Evolutionary conservation across 2,888 invertebrate genomes (phyloP).

Genomic region (Caenorhabditis sinica): DNA sequence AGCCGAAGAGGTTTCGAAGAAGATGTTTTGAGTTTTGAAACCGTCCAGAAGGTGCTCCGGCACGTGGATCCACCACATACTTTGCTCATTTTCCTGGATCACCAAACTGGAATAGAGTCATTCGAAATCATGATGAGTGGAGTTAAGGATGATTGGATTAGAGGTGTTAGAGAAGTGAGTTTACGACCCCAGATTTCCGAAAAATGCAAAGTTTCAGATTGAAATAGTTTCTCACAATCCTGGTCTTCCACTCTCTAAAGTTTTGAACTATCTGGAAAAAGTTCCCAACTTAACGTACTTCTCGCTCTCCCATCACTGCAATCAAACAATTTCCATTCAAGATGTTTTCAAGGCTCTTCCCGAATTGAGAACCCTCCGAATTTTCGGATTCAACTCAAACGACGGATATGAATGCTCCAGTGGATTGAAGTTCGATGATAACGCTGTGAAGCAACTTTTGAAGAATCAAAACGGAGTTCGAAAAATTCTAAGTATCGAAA

Average conservation of each 20-base stretch:
- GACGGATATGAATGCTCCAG: constrained; percentile 36
- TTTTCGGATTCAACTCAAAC: constrained; percentile 38
- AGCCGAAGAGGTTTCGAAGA: not conserved
- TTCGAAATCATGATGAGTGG: constrained; percentile 28
- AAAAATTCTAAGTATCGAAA: constrained; percentile 34
- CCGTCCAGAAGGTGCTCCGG: not conserved
- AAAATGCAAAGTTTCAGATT: constrained; percentile 30
- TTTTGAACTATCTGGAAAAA: constrained; percentile 14
- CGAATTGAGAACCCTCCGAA: constrained; percentile 22
- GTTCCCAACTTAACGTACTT: not conserved
- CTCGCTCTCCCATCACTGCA: constrained; percentile 39
- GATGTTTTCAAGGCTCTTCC: constrained; percentile 31
- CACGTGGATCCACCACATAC: constrained; percentile 41
- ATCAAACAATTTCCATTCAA: constrained; percentile 11
- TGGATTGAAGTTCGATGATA: constrained; percentile 50
- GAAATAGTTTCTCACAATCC: constrained; percentile 31
- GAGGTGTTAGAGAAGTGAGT: constrained; percentile 7
- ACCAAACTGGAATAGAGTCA: not conserved
- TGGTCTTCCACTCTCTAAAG: not conserved
- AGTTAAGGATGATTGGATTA: constrained; percentile 6
- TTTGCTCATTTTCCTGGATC: not conserved
- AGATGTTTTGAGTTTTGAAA: not conserved
- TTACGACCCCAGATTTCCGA: not conserved
- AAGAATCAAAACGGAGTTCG: constrained; percentile 24
- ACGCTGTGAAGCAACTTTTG: constrained; percentile 23